Evolutionary conservation across 2,797 vertebrate genomes (phyloP), one percentile per base, ranked within the genome.

Genomic region (Halcyon smyrnensis): DNA sequence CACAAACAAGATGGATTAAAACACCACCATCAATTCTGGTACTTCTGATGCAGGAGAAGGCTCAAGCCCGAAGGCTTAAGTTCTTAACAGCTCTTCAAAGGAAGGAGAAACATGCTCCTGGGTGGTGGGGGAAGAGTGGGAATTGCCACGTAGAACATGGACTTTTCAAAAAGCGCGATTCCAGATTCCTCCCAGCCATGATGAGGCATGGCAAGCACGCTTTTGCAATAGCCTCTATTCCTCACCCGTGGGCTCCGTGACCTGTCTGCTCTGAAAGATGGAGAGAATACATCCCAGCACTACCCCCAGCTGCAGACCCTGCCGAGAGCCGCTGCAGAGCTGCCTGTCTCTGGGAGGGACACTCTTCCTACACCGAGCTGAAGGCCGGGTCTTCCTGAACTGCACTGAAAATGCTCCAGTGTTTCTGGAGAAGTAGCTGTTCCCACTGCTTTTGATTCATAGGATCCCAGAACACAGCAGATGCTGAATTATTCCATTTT

Each of bases 251-350:
- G 60, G 27, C 65, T 62, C 28, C 12, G 63, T 15, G 48, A 36
- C 5, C 34, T 4, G 28, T 19, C 85, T 53, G 34, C 65, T 53
- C 4, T 13, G 48, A 28, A 11, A 39, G 77, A 53, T 0, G 13
- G 67, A 7, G n/a, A 70, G 39, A 27, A n/a, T 0, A 14, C 0
- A 0, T 15, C 0, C 6, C 1, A 90, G 41, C 41, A 18, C 5
- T 41, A 65, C 4, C 88, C 65, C 25, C 37, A 68, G 10, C 34
- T 21, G 28, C 50, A 5, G 3, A 24, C 8, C 46, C 0, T 2
- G 18, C 8, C 7, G 17, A 19, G n/a, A 41, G 41, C 23, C 43
- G 41, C 39, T 19, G 45, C 43, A 64, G 13, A 62, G 53, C 65
- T 65, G 28, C 3, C 12, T 2, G 34, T 19, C 45, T 7, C n/a